Evolutionary conservation across 2,113 vertebrate genomes (phyloP), one percentile per base, ranked within the genome.

Genomic region (Zosterops lateralis): DNA sequence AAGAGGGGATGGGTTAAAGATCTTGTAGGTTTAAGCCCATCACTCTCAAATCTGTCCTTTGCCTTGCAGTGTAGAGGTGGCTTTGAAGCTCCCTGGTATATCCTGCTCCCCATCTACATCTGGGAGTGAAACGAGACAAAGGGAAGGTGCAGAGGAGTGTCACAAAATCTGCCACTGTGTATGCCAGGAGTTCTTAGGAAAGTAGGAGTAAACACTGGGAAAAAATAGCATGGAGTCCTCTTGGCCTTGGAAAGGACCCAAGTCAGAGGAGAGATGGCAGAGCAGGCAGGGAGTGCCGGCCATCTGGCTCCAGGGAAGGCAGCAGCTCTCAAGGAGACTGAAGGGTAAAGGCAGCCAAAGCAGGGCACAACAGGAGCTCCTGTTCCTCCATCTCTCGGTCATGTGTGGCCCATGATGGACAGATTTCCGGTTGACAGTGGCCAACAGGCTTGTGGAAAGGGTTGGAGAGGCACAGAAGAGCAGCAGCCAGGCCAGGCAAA

Each of bases 241-340:
- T 50, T 66, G 60, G 72, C 61, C 50, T 79, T 96, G 96, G 90
- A 87, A 80, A 70, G 42, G 75, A n/a, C 60, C 45, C 89, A 92
- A 58, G 32, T 73, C 42, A 38, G 64, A 76, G 50, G 15, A 57
- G 67, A 54, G 54, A 48, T 0, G 1, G 72, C 76, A 94, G 86
- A 80, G 78, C 0, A 1, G 79, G 92, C 66, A 75, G 70, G 45
- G 53, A 81, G 61, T 25, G 6, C 17, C 1, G 34, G 45, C 92
- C 96, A 94, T 79, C 78, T 95, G 95, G 81, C 82, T 79, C 62
- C 44, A 78, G 73, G 67, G 58, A 82, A 72, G 57, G 57, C 31
- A 5, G 8, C 44, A 14, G 53, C 36, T 48, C 84, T 84, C 62
- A 89, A 65, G 87, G 92, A 94, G 78, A 87, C 67, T 8, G 14